These are phyloP conservation scores for Gallinago jamesoni DNA, from an alignment of 2,113 vertebrate genomes.

Conservation along the genomic window DNA sequence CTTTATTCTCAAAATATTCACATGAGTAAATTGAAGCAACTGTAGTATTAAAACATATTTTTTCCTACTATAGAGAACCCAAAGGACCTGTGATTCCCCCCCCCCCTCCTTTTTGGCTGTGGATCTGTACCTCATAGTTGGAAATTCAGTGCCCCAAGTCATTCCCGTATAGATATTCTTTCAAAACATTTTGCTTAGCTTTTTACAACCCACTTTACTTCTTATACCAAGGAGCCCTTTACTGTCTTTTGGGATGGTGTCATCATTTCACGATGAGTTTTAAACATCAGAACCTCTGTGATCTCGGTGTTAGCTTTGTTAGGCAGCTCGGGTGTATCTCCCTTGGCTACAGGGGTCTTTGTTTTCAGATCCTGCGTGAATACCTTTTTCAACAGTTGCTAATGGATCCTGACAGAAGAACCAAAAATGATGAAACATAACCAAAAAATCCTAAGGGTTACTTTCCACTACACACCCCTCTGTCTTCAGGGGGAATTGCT, in stretches of 20 bases:
- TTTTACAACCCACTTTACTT: slow-evolving; percentile 9
- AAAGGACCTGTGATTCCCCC: neutral
- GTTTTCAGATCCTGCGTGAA: slow-evolving; percentile 46
- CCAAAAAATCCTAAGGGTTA: slow-evolving; percentile 64
- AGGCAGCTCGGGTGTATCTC: slow-evolving; percentile 15
- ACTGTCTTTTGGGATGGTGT: slow-evolving; percentile 37
- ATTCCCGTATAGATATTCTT: neutral
- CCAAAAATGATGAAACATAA: slow-evolving; percentile 53
- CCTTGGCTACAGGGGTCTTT: slow-evolving; percentile 42
- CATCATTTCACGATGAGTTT: slow-evolving; percentile 34
- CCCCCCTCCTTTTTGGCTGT: neutral
- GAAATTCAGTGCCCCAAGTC: neutral
- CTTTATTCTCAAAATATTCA: slow-evolving; percentile 42
- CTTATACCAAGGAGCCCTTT: slow-evolving; percentile 38
- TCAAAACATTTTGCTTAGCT: slow-evolving; percentile 5
- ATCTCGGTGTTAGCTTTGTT: slow-evolving; percentile 50
- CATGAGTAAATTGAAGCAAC: slow-evolving; percentile 38
- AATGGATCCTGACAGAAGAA: slow-evolving; percentile 61
- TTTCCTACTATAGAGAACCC: neutral
- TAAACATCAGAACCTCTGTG: slow-evolving; percentile 55
- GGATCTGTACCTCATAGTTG: slow-evolving; percentile 7
- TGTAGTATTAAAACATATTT: neutral
- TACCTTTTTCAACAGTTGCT: slow-evolving; percentile 16
- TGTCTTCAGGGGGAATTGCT: slow-evolving; percentile 31
- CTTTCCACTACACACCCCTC: slow-evolving; percentile 4